Evolutionary conservation across 2,113 vertebrate genomes (phyloP).

Genomic region (Mormyrus lacerda): DNA sequence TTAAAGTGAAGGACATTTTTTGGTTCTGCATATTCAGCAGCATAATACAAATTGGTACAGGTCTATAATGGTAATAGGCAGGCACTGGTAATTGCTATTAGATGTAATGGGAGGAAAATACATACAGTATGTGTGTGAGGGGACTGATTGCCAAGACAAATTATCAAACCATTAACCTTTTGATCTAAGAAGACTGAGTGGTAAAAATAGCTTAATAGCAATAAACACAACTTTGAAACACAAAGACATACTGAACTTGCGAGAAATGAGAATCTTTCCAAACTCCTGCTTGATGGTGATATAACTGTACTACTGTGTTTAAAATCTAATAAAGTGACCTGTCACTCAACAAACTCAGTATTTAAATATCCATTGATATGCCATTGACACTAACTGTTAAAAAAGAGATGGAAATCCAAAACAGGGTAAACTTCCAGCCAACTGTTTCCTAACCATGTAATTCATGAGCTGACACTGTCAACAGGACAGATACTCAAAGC

Average conservation of each 20-base stretch:
- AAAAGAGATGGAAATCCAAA: no score
- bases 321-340: not conserved
- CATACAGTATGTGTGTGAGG: not conserved
- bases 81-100: not conserved
- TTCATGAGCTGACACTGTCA: no score
- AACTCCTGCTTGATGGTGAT: not conserved
- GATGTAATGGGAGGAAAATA: not conserved
- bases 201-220: not conserved
- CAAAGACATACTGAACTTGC: not conserved
- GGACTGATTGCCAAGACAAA: not conserved
- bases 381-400: not conserved
- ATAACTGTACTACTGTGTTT: not conserved
- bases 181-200: not conserved
- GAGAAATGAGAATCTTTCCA: not conserved
- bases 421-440: no score
- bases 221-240: not conserved
- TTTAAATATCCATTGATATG: not conserved
- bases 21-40: not conserved
- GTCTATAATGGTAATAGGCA: not conserved
- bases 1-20: not conserved
- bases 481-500: no score
- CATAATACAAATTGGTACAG: not conserved
- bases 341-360: not conserved
- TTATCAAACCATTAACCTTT: not conserved
- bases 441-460: no score